Conservation (phyloP, 1,140 invertebrate genomes). For the Laupala kohalensis region DNA sequence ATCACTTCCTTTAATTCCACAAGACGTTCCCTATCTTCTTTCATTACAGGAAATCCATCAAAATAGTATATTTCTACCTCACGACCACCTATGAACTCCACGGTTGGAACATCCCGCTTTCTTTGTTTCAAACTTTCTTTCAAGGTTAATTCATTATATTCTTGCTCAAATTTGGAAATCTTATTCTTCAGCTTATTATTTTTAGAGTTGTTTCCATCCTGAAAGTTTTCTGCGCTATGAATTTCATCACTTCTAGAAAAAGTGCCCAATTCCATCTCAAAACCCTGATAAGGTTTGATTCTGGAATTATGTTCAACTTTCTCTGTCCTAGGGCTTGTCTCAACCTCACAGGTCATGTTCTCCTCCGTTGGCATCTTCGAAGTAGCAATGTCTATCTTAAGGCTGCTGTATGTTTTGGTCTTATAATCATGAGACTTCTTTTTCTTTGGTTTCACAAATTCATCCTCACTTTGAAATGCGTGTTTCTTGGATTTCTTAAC, state of each 20-base stretch:
- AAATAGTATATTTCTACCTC: slow-evolving; percentile 44
- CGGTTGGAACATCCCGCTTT: slow-evolving; percentile 34
- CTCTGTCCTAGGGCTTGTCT: too few relatives aligned
- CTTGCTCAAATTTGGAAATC: slow-evolving; percentile 7
- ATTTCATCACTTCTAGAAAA: too few relatives aligned
- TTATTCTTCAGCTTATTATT: slow-evolving; percentile 14
- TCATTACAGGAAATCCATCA: slow-evolving; percentile 55
- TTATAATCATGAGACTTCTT: slow-evolving; percentile 2
- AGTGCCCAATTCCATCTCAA: too few relatives aligned
- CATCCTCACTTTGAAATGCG: background rate
- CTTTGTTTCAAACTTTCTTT: slow-evolving; percentile 31
- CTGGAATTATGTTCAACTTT: too few relatives aligned
- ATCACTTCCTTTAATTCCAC: slow-evolving; percentile 44
- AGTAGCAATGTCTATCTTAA: background rate
- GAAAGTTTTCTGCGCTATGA: too few relatives aligned
- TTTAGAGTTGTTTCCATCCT: slow-evolving; percentile 11
- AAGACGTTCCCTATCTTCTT: slow-evolving; percentile 53
- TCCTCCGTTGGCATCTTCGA: slow-evolving; percentile 15
- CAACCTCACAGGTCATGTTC: too few relatives aligned
- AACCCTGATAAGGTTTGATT: too few relatives aligned
- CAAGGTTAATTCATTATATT: too few relatives aligned
- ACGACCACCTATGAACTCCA: slow-evolving; percentile 45
- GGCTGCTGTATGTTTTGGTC: too few relatives aligned
- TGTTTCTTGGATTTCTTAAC: background rate
- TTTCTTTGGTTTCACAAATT: slow-evolving; percentile 2